A percentile compares a stretch with the other conserved stretches of the same genome.
phyloP scores from a whole-genome alignment of 2,888 invertebrate species.

The Fragum whitleyi region DNA sequence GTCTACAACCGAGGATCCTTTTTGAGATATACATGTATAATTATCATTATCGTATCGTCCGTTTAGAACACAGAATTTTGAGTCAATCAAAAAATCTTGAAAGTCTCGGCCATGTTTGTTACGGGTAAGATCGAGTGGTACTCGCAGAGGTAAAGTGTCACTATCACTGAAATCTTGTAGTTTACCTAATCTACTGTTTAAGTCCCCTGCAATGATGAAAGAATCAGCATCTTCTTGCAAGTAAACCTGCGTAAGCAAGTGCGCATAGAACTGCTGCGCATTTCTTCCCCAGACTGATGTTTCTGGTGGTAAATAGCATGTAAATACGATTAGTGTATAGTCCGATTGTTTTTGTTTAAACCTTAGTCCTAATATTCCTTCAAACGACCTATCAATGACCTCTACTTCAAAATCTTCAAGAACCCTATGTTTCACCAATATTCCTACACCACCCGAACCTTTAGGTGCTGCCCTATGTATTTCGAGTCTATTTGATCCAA shows the following conservation, averaged over 20 bases:
- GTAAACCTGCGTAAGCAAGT: background rate
- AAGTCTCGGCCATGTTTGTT: background rate
- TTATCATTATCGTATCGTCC: background rate
- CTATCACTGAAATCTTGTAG: background rate
- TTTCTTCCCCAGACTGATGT: background rate
- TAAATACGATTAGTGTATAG: background rate
- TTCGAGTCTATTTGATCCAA: slow-evolving; percentile 35
- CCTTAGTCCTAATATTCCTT: slow-evolving; percentile 22
- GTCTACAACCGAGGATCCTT: background rate
- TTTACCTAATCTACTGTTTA: background rate
- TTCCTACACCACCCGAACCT: slow-evolving; percentile 46
- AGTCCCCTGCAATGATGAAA: background rate
- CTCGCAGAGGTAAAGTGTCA: background rate
- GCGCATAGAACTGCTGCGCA: background rate
- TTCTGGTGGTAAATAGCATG: background rate
- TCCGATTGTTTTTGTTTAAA: background rate
- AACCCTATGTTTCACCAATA: slow-evolving; percentile 22
- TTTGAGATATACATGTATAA: background rate
- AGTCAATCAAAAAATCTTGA: background rate
- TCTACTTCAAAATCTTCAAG: slow-evolving; percentile 23
- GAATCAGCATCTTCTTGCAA: background rate
- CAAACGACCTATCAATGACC: slow-evolving; percentile 36
- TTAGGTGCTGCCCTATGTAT: slow-evolving; percentile 33
- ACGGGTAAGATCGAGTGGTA: background rate
- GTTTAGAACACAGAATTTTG: slow-evolving; percentile 5